Evolutionary conservation across 2,797 vertebrate species (phyloP).

Genomic region (Intellagama lesueurii): DNA sequence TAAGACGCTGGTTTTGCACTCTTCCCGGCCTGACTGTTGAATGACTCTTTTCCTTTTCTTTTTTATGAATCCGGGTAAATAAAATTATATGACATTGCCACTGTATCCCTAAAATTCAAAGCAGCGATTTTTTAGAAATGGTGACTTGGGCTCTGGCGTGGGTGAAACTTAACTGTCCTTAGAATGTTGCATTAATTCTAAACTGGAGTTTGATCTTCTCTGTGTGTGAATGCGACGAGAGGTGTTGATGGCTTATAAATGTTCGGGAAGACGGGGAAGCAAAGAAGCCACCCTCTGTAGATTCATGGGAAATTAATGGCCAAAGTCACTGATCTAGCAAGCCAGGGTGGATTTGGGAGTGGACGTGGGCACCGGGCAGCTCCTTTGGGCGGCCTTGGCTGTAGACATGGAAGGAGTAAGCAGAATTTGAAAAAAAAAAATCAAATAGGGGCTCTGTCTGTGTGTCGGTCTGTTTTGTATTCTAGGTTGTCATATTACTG

Average conservation of each 20-base stretch:
- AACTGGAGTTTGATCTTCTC: not conserved
- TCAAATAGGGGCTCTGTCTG: not conserved
- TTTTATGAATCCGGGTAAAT: not conserved
- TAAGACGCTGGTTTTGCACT: no score
- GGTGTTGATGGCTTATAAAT: not conserved
- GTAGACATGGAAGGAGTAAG: not conserved
- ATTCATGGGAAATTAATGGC: not conserved
- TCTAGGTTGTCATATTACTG: no score
- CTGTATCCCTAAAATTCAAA: not conserved
- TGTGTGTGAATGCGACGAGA: not conserved
- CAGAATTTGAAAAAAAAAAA: not conserved
- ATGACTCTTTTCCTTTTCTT: no score
- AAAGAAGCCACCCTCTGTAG: not conserved
- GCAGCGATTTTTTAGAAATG: not conserved
- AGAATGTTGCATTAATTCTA: not conserved
- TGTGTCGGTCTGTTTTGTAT: not conserved
- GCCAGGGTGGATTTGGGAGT: not conserved
- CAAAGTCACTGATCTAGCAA: not conserved
- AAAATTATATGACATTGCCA: not conserved
- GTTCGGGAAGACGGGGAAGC: not conserved
- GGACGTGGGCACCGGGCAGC: no score
- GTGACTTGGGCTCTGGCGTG: not conserved
- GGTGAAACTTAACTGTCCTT: not conserved
- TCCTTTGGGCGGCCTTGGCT: not conserved
- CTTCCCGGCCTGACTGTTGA: no score